phyloP scores from a whole-genome alignment of 2,797 vertebrate species.

The Neosalanx taihuensis region DNA sequence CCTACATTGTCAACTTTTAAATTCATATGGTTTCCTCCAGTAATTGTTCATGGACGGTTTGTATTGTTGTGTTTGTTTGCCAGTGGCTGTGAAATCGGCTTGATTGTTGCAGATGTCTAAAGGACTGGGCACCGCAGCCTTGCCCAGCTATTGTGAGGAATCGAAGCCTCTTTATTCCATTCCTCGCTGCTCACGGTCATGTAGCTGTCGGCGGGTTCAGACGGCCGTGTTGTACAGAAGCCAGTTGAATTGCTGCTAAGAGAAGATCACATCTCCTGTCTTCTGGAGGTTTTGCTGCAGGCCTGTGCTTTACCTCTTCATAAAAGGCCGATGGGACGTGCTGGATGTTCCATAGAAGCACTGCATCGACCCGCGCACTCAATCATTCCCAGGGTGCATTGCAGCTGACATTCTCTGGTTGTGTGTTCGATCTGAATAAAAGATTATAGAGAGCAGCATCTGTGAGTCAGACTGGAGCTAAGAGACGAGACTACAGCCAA shows the following conservation, averaged over 20 bases:
- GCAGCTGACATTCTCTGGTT: slow-evolving; percentile 20
- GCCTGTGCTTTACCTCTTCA: not conserved
- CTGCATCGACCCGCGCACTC: not conserved
- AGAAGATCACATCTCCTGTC: not conserved
- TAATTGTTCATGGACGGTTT: no score
- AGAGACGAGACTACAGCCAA: slow-evolving; percentile 3
- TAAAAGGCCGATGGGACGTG: not conserved
- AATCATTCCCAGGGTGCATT: slow-evolving; percentile 9
- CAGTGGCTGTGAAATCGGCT: no score
- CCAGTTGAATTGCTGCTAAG: not conserved
- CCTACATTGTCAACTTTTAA: no score
- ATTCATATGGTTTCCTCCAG: no score
- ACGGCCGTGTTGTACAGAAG: not conserved
- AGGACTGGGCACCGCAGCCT: no score
- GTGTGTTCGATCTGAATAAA: slow-evolving; percentile 32
- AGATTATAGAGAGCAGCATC: slow-evolving; percentile 18
- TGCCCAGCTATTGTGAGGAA: no score
- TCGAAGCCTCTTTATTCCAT: no score
- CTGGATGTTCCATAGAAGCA: not conserved
- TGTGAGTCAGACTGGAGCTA: slow-evolving; percentile 18
- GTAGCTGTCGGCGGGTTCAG: no score
- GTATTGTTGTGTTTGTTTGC: no score
- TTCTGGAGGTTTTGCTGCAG: not conserved
- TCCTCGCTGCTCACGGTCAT: no score
- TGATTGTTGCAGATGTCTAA: no score